Conservation (phyloP, 2,113 vertebrate genomes). For the Chascanopsetta lugubris region DNA sequence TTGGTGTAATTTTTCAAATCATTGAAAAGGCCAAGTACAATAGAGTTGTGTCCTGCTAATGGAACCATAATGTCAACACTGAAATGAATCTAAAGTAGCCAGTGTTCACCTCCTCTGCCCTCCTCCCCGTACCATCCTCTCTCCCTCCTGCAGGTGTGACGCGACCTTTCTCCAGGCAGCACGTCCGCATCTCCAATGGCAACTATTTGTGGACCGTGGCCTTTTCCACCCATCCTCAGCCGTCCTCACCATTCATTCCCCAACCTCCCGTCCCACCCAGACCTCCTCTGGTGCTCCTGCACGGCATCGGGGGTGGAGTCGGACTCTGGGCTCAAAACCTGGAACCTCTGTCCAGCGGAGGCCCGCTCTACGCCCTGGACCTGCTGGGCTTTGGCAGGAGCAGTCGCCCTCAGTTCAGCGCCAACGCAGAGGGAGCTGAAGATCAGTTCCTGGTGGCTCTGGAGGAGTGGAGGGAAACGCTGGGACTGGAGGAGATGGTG, state of each 20-base stretch:
- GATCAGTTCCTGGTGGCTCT: constrained; percentile 89
- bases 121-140: neutral
- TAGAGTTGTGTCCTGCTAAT: too few relatives aligned
- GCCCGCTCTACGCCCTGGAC: constrained; percentile 90
- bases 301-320: constrained; percentile 92
- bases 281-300: constrained; percentile 89
- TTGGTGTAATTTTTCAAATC: too few relatives aligned
- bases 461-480: constrained; percentile 89
- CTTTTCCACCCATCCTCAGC: constrained; percentile 67
- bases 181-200: constrained; percentile 84
- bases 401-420: constrained; percentile 86
- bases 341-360: constrained; percentile 83
- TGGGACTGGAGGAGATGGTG: constrained; percentile 88
- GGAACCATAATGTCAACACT: too few relatives aligned
- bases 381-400: constrained; percentile 93
- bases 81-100: too few relatives aligned
- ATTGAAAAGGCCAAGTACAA: too few relatives aligned
- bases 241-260: neutral
- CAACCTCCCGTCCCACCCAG: constrained; percentile 54
- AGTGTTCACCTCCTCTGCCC: neutral
- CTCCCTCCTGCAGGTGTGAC: constrained; percentile 80
- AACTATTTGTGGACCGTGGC: constrained; percentile 93
- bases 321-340: constrained; percentile 95
- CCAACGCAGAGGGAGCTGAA: constrained; percentile 85
- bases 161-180: constrained; percentile 82